Evolutionary conservation across 2,113 vertebrate species (phyloP).

Genomic region (Spermophilus dauricus): DNA sequence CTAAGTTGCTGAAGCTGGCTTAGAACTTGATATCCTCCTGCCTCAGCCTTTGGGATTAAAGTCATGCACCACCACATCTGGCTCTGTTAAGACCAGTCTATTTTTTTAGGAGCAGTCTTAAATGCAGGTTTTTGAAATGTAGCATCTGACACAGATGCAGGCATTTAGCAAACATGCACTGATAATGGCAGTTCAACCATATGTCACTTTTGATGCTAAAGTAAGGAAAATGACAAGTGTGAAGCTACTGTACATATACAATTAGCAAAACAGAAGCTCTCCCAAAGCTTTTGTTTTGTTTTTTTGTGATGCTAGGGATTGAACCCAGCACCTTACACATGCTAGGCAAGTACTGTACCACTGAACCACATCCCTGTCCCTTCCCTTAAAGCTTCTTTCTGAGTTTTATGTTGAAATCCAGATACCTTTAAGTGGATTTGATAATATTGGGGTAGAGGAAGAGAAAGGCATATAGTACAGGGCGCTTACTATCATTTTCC

Average conservation of each 20-base stretch:
- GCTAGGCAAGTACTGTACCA: too few species aligned
- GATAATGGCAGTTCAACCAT: neutral
- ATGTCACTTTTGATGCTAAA: neutral
- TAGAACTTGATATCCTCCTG: too few species aligned
- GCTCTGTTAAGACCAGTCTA: too few species aligned
- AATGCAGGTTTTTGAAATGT: slow-evolving; percentile 39
- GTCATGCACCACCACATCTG: too few species aligned
- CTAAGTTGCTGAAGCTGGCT: too few species aligned
- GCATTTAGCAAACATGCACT: neutral
- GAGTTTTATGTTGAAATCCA: neutral
- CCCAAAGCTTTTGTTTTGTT: neutral
- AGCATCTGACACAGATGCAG: neutral
- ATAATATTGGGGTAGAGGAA: neutral
- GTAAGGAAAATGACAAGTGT: neutral
- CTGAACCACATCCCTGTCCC: too few species aligned
- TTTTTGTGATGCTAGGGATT: too few species aligned
- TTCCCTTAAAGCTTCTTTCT: neutral
- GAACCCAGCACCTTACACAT: too few species aligned
- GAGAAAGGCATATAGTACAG: neutral
- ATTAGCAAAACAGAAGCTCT: neutral
- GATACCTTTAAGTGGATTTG: neutral
- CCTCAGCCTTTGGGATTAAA: too few species aligned
- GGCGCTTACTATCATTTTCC: neutral
- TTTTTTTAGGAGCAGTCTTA: neutral
- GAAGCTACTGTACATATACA: neutral